Base-by-base conservation (phyloP, 92 coral and sea anemone species). In the Diadumene lineata region DNA sequence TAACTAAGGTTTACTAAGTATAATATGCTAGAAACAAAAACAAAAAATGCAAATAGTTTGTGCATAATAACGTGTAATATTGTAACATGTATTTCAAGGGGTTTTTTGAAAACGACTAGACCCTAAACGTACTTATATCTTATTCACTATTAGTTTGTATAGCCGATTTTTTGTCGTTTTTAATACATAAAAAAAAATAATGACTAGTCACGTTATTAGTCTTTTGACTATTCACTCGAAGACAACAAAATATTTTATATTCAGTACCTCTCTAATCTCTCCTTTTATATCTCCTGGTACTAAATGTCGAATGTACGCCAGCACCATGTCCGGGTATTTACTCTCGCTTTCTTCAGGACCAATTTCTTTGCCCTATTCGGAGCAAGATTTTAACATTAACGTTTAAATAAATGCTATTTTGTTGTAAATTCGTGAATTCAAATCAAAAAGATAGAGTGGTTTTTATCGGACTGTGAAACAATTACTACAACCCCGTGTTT, bases 281-380 rank as follows among this genome's bases (percentile, higher is more conserved):
- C 85, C 81, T 56, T 50, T 66, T 31, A 74, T 48, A 43, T 81
- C 85, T 10, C 66, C 74, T 60, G 74, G 85, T 32, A 74, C 81
- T 30, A 81, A 33, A 2, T 64, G 66, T 32, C 70, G 64, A 29
- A 81, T 74, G 56, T 27, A 75, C 0, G 34, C 68, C 38, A 81
- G 64, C 21, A 81, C 81, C 13, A 70, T 10, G 3, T 25, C 50
- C 21, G 85, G 75, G 31, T 73, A 81, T n/a, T 69, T 48, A 65
- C 62, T 73, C 13, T 38, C 48, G 48, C 48, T 38, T 38, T 13
- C 48, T 13, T 38, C 19, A 24, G 85, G 76, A 17, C 81, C 85
- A 74, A 56, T 75, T 66, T 81, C 79, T 29, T 73, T 73, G 26
- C 53, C 66, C 85, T 74, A 13, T 38, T 38, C n/a, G n/a, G 48